Percentiles rank a stretch among this genome's conserved stretches.
These are phyloP conservation scores for Pelodiscus sinensis DNA, from an alignment of 2,113 vertebrate genomes.

Conservation along the genomic window DNA sequence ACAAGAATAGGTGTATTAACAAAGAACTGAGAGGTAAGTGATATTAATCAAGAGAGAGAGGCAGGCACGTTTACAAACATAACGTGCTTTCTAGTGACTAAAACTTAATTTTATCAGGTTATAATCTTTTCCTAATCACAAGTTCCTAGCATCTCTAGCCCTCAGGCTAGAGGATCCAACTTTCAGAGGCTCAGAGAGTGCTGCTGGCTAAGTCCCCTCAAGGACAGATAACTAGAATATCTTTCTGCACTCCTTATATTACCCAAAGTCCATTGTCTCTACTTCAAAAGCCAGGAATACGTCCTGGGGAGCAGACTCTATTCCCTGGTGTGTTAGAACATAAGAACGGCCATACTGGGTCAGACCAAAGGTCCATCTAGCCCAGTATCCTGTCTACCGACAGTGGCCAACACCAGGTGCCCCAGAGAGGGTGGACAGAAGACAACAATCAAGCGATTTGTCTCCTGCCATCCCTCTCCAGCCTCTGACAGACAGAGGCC, in stretches of 20 bases:
- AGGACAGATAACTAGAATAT: not conserved
- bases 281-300: not conserved
- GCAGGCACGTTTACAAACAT: not conserved
- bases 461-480: too few species aligned
- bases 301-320: not conserved
- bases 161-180: not conserved
- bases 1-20: not conserved
- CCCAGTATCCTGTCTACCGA: too few species aligned
- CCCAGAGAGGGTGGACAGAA: too few species aligned
- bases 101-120: not conserved
- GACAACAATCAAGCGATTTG: too few species aligned
- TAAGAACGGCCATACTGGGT: too few species aligned
- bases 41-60: not conserved
- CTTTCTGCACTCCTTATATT: not conserved
- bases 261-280: not conserved
- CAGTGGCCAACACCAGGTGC: too few species aligned
- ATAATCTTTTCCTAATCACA: not conserved
- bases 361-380: too few species aligned
- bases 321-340: not conserved
- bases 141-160: not conserved
- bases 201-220: not conserved
- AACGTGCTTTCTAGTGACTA: not conserved
- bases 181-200: not conserved
- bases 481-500: too few species aligned
- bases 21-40: not conserved